Conservation (phyloP, 2,797 vertebrate species). For the Cottoperca gobio region DNA sequence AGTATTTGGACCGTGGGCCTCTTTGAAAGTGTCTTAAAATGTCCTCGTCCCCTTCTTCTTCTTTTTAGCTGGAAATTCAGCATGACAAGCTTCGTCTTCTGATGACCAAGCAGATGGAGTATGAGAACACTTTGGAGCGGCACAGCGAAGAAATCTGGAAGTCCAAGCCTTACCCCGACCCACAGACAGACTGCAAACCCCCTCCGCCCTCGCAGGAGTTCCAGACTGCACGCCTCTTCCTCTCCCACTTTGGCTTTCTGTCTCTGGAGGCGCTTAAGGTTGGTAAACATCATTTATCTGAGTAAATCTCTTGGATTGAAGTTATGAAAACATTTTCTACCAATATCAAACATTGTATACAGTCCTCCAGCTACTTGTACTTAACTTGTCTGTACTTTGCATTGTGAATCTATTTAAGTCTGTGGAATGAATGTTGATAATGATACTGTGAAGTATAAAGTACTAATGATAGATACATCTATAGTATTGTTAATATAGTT, state of each 20-base stretch:
- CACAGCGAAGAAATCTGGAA: conserved; percentile 89
- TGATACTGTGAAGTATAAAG: background rate
- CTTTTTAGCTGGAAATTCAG: conserved; percentile 88
- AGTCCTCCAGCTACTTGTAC: background rate
- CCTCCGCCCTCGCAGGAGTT: conserved; percentile 93
- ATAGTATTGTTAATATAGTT: background rate
- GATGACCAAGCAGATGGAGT: conserved; percentile 94
- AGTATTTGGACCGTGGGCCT: conserved; percentile 14
- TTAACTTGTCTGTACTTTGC: background rate
- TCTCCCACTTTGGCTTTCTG: conserved; percentile 96
- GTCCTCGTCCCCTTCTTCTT: background rate
- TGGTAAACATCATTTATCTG: background rate
- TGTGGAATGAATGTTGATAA: background rate
- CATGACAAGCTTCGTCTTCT: conserved; percentile 92
- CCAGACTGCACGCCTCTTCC: conserved; percentile 96
- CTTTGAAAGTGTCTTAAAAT: background rate
- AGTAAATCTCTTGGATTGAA: background rate
- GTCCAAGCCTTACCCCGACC: conserved; percentile 91
- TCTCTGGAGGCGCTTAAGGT: conserved; percentile 96
- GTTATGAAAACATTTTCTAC: background rate
- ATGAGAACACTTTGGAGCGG: conserved; percentile 90
- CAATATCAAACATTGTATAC: background rate
- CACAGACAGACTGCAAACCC: conserved; percentile 92
- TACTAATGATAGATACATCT: background rate
- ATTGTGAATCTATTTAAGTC: background rate